These are phyloP conservation scores for Ormyrus labotus DNA, from an alignment of 2,888 invertebrate species.

Conservation along the genomic window DNA sequence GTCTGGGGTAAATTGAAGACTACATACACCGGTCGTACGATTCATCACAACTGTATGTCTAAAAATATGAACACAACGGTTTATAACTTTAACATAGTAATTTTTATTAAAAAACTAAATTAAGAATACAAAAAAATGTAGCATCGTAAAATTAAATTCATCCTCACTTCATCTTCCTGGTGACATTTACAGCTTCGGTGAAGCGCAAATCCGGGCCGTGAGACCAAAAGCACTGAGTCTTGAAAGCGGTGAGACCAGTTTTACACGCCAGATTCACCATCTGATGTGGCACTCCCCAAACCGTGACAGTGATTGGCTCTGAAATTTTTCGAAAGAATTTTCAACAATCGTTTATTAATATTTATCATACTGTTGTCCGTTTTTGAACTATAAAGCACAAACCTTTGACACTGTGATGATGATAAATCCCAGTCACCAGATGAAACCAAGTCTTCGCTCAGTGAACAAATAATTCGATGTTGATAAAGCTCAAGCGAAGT, in stretches of 20 bases:
- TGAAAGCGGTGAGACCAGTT: slow-evolving; percentile 62
- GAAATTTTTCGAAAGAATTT: slow-evolving; percentile 59
- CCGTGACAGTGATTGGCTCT: slow-evolving; percentile 70
- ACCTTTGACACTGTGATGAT: slow-evolving; percentile 15
- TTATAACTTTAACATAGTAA: no score
- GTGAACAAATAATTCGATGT: slow-evolving; percentile 46
- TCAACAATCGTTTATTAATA: slow-evolving; percentile 11
- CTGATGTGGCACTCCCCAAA: slow-evolving; percentile 71
- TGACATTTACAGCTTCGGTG: slow-evolving; percentile 40
- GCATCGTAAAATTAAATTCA: not conserved
- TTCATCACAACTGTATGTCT: slow-evolving; percentile 70
- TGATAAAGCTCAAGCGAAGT: slow-evolving; percentile 53
- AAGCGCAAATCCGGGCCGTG: slow-evolving; percentile 64
- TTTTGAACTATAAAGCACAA: slow-evolving; percentile 25
- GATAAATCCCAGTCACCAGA: slow-evolving; percentile 59
- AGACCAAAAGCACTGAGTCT: slow-evolving; percentile 70
- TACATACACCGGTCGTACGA: slow-evolving; percentile 69
- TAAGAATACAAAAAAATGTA: not conserved
- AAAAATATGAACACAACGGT: slow-evolving; percentile 17
- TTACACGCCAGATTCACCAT: slow-evolving; percentile 72
- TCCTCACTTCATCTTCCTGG: slow-evolving; percentile 62
- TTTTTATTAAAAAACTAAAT: no score
- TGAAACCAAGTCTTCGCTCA: slow-evolving; percentile 42
- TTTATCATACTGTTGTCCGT: slow-evolving; percentile 4
- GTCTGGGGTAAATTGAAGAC: slow-evolving; percentile 69